These are phyloP conservation scores for Euspilapteryx auroguttella DNA, from an alignment of 2,888 invertebrate genomes.

Conservation along the genomic window DNA sequence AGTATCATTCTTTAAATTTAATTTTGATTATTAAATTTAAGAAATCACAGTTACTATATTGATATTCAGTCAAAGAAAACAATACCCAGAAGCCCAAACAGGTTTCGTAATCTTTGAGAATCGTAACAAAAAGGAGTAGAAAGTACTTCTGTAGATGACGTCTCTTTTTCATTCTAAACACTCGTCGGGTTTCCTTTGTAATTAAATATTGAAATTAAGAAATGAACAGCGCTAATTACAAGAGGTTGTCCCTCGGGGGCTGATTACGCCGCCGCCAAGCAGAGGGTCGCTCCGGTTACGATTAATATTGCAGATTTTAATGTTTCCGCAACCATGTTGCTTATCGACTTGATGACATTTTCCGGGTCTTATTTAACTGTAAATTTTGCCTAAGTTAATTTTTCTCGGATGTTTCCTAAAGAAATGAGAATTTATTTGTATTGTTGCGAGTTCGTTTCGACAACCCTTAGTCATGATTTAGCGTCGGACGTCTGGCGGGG, in stretches of 20 bases:
- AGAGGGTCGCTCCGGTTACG: constrained; percentile 45
- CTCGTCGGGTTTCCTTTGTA: constrained; percentile 61
- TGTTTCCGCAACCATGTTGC: constrained; percentile 17
- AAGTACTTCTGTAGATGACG: constrained; percentile 59
- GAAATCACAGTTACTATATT: too few species aligned
- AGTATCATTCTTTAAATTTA: too few species aligned
- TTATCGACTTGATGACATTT: constrained; percentile 2
- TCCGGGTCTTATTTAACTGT: too few species aligned
- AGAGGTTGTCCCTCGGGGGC: constrained; percentile 59
- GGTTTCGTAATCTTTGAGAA: constrained; percentile 25
- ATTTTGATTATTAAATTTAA: too few species aligned
- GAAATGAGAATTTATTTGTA: background rate
- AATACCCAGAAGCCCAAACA: constrained; percentile 27
- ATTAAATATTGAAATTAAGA: constrained; percentile 65
- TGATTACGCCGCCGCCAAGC: constrained; percentile 49
- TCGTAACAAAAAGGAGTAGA: constrained; percentile 43
- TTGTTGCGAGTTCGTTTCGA: too few species aligned
- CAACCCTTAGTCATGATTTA: too few species aligned
- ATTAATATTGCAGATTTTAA: constrained; percentile 47
- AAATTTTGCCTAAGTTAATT: too few species aligned
- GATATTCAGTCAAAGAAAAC: constrained; percentile 33
- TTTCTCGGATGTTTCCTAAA: too few species aligned
- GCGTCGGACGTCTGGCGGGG: constrained; percentile 3
- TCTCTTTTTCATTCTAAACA: constrained; percentile 43
- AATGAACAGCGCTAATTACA: constrained; percentile 63